A percentile compares a stretch with the other conserved stretches of the same genome.
These are phyloP conservation scores for Clinocottus analis DNA, from an alignment of 2,113 vertebrate genomes.

Conservation along the genomic window DNA sequence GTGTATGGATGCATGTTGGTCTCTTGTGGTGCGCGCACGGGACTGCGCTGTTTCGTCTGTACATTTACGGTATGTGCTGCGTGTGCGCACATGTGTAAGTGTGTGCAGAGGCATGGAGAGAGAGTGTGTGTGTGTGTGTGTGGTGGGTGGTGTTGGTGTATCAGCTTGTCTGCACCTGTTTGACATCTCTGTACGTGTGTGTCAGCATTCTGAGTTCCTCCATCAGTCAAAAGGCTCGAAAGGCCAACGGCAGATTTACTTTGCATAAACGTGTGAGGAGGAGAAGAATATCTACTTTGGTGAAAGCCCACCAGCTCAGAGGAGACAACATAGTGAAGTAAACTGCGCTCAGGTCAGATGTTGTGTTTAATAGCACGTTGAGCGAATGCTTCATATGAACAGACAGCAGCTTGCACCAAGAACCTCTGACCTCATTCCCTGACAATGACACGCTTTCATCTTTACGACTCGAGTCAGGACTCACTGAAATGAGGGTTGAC, in stretches of 20 bases:
- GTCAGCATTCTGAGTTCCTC: too few species aligned
- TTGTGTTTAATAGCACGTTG: not conserved
- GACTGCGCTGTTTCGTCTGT: not conserved
- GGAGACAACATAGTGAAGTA: too few species aligned
- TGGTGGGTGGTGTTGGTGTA: not conserved
- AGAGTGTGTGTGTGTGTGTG: not conserved
- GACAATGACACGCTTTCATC: conserved; percentile 2
- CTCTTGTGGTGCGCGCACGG: not conserved
- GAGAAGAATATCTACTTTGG: too few species aligned
- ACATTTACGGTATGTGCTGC: not conserved
- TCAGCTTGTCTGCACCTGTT: not conserved
- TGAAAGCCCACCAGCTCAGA: not conserved
- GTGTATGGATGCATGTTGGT: not conserved
- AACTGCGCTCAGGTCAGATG: too few species aligned
- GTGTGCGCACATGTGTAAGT: not conserved
- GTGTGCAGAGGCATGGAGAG: not conserved
- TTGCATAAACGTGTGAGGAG: not conserved
- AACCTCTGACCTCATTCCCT: not conserved
- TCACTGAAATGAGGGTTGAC: not conserved
- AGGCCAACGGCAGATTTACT: not conserved
- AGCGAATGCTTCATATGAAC: not conserved
- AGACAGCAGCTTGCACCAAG: not conserved
- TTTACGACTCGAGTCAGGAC: conserved; percentile 7
- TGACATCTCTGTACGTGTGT: too few species aligned
- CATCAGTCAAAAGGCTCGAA: too few species aligned